Conservation (phyloP, 2,797 vertebrate species). For the Danio jaintianensis region DNA sequence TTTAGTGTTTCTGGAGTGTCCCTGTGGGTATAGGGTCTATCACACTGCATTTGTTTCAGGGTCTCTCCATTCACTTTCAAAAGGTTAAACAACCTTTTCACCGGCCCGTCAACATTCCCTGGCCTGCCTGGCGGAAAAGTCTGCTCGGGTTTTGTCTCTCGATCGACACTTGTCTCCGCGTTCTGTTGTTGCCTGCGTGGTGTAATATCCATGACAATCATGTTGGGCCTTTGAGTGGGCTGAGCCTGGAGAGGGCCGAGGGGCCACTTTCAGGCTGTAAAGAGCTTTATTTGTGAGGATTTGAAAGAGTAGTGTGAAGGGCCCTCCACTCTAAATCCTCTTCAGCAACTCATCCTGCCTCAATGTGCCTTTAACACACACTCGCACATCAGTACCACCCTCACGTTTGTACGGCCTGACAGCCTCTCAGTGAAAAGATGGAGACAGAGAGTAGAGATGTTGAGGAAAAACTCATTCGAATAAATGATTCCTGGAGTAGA, state of each 20-base stretch:
- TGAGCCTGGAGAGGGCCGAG: slow-evolving; percentile 83
- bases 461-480: slow-evolving; percentile 50
- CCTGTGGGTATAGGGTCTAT: slow-evolving; percentile 90
- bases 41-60: slow-evolving; percentile 93
- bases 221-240: slow-evolving; percentile 89
- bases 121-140: slow-evolving; percentile 86
- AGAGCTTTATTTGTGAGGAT: slow-evolving; percentile 98
- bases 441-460: slow-evolving; percentile 26
- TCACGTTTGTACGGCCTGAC: slow-evolving; percentile 95
- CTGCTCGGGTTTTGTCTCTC: slow-evolving; percentile 91
- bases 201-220: slow-evolving; percentile 99
- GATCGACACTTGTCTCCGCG: slow-evolving; percentile 90
- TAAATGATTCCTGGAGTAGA: slow-evolving; percentile 19
- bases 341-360: slow-evolving; percentile 91
- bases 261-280: slow-evolving; percentile 97
- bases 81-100: slow-evolving; percentile 99
- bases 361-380: slow-evolving; percentile 92
- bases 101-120: slow-evolving; percentile 93
- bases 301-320: slow-evolving; percentile 97
- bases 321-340: slow-evolving; percentile 92
- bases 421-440: slow-evolving; percentile 79
- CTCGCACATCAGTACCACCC: slow-evolving; percentile 89
- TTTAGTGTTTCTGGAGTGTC: slow-evolving; percentile 86
- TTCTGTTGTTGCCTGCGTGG: slow-evolving; percentile 94
- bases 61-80: slow-evolving; percentile 94